Percentiles rank a stretch among this genome's conserved stretches.
phyloP scores from a whole-genome alignment of 2,113 vertebrate genomes.

The Sinosuthora webbiana region DNA sequence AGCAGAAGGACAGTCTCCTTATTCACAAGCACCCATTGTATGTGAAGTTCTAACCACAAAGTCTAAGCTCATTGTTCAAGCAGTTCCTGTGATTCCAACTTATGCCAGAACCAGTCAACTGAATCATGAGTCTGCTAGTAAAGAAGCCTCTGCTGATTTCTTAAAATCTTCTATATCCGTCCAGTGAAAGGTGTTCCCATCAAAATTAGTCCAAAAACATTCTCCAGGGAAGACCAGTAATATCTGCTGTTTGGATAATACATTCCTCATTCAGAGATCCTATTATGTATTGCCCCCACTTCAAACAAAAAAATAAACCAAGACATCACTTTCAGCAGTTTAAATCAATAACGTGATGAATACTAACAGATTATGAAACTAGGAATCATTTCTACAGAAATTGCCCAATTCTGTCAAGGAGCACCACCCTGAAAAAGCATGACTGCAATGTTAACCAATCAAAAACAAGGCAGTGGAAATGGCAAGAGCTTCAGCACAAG shows the following conservation, averaged over 20 bases:
- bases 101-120: background rate
- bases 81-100: background rate
- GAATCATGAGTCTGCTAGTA: background rate
- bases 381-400: background rate
- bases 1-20: background rate
- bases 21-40: background rate
- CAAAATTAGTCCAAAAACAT: background rate
- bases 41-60: background rate
- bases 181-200: background rate
- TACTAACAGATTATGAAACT: background rate
- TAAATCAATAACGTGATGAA: background rate
- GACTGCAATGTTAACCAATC: background rate
- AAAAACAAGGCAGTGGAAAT: background rate
- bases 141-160: background rate
- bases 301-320: background rate
- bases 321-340: background rate
- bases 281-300: background rate
- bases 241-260: background rate
- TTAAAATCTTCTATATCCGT: background rate
- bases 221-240: background rate
- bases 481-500: background rate
- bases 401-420: background rate
- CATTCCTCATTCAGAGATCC: background rate
- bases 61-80: background rate
- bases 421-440: conserved; percentile 17